phyloP scores from a whole-genome alignment of 2,888 invertebrate species.

The Elgonia sp. region DNA sequence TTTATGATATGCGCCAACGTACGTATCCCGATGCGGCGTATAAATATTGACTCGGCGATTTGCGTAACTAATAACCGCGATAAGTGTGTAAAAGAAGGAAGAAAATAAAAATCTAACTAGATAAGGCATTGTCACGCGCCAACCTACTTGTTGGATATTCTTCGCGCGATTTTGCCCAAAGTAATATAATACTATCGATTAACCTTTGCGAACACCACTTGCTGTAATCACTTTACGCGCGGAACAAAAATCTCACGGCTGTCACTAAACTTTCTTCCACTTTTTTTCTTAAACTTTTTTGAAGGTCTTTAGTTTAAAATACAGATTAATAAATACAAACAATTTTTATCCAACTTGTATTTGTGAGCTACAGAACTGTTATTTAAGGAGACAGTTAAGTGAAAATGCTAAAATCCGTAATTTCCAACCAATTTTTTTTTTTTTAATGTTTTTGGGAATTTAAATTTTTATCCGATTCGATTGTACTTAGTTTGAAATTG shows the following conservation, averaged over 20 bases:
- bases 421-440: no score
- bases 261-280: conserved; percentile 41
- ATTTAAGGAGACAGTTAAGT: no score
- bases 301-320: conserved; percentile 42
- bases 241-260: conserved; percentile 41
- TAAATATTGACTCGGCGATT: conserved; percentile 75
- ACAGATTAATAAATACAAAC: conserved; percentile 28
- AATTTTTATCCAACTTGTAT: not conserved
- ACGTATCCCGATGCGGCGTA: conserved; percentile 64
- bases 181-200: conserved; percentile 73
- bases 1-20: conserved; percentile 69
- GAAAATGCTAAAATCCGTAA: no score
- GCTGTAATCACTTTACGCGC: conserved; percentile 60
- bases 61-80: conserved; percentile 75
- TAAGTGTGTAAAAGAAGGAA: conserved; percentile 64
- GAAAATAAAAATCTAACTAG: conserved; percentile 71
- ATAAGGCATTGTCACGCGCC: conserved; percentile 74
- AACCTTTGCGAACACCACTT: conserved; percentile 54
- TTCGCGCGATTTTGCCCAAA: conserved; percentile 64
- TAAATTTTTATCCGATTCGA: no score
- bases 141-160: conserved; percentile 75
- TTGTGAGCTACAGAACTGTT: no score
- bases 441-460: no score
- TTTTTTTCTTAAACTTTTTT: conserved; percentile 40
- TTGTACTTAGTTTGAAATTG: no score